Conservation (phyloP, 2,797 vertebrate species). For the Falco naumanni region DNA sequence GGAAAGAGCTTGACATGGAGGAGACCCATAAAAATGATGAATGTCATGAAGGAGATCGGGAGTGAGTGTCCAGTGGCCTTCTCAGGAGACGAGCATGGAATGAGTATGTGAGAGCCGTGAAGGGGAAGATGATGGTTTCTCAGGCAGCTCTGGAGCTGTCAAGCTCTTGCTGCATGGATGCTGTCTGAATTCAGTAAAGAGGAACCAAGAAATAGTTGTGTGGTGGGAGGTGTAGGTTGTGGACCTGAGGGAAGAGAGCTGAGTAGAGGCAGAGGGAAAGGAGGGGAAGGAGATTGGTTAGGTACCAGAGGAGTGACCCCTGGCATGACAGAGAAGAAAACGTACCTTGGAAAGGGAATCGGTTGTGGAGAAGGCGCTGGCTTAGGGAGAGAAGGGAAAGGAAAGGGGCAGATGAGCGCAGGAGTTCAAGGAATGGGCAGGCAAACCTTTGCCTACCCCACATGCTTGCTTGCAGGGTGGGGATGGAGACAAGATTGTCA, state of each 20-base stretch:
- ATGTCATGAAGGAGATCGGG: background rate
- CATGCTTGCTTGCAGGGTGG: background rate
- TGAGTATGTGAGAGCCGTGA: fast-evolving
- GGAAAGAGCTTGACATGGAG: background rate
- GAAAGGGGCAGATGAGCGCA: background rate
- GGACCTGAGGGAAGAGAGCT: background rate
- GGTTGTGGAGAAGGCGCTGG: background rate
- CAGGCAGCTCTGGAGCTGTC: background rate
- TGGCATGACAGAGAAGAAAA: background rate
- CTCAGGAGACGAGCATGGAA: background rate
- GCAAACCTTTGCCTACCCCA: background rate
- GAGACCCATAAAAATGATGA: background rate
- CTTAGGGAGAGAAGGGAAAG: background rate
- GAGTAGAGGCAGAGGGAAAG: background rate
- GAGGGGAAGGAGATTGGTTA: background rate
- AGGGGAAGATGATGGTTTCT: background rate
- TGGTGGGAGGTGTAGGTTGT: background rate
- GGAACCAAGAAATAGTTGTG: background rate
- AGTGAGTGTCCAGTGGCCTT: background rate
- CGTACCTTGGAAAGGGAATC: background rate
- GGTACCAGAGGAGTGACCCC: fast-evolving
- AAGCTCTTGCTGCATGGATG: background rate
- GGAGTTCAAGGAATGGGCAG: background rate
- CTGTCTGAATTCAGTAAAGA: fast-evolving
- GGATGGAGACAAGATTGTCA: background rate